Evolutionary conservation across 2,113 vertebrate genomes (phyloP).

Genomic region (Ploceus nigricollis): DNA sequence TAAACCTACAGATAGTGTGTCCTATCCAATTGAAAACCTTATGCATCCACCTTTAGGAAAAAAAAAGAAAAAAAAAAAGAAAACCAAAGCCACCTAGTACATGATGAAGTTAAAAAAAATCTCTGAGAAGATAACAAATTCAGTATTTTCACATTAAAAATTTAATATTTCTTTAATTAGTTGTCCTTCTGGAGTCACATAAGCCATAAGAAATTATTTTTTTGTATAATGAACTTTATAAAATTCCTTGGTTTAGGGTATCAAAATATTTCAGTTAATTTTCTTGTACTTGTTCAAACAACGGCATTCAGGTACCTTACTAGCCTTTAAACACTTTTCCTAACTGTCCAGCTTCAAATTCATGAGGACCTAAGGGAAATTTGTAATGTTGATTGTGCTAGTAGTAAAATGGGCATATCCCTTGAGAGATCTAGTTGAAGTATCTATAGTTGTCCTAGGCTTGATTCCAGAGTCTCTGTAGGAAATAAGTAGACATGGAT

Average conservation of each 20-base stretch:
- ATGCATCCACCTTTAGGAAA: fast-evolving
- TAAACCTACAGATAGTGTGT: not conserved
- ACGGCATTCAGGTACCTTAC: not conserved
- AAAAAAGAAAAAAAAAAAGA: too few species aligned
- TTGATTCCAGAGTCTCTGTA: not conserved
- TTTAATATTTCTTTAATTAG: not conserved
- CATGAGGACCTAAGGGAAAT: not conserved
- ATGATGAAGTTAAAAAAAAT: not conserved
- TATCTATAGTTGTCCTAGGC: not conserved
- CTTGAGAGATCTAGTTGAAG: not conserved
- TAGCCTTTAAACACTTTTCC: not conserved
- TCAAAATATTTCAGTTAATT: not conserved
- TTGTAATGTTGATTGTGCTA: not conserved
- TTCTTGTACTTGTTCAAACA: not conserved
- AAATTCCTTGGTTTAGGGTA: not conserved
- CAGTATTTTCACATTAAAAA: not conserved
- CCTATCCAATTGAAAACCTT: not conserved
- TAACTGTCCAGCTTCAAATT: not conserved
- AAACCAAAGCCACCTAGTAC: not conserved
- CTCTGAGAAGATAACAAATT: not conserved
- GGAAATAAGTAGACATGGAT: not conserved
- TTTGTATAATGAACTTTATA: not conserved
- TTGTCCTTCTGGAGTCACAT: not conserved
- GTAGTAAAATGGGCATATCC: not conserved
- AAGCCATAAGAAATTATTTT: not conserved